These are phyloP conservation scores for Frieseomelitta varia DNA, from an alignment of 1,140 invertebrate genomes.

Conservation along the genomic window DNA sequence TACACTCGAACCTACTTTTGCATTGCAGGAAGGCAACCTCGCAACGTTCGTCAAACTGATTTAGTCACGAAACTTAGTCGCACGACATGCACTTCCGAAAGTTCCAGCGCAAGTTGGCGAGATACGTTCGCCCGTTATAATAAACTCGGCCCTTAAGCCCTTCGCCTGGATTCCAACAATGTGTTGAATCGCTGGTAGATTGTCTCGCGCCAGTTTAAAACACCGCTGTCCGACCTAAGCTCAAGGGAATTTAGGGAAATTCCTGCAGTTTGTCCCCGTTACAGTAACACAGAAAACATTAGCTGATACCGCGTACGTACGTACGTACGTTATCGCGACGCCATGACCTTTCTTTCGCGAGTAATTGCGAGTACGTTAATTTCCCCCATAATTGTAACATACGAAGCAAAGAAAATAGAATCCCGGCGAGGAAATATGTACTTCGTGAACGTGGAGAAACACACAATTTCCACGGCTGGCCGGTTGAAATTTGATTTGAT, in stretches of 20 bases:
- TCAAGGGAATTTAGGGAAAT: conserved; percentile 21
- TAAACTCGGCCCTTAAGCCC: conserved; percentile 12
- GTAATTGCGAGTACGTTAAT: too few relatives aligned
- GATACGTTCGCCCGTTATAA: conserved; percentile 10
- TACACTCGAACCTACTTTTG: not conserved
- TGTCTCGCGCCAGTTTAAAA: conserved; percentile 30
- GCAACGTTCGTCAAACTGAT: not conserved
- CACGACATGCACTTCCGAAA: not conserved
- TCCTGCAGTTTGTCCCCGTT: conserved; percentile 4
- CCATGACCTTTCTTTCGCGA: too few relatives aligned
- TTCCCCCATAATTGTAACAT: too few relatives aligned
- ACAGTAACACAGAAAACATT: not conserved
- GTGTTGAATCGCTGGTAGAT: conserved; percentile 17
- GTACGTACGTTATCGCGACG: not conserved
- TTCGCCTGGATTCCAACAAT: conserved; percentile 15
- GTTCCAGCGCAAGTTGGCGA: not conserved
- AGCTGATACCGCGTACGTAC: not conserved
- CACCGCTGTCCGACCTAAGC: conserved; percentile 28
- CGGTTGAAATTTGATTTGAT: too few relatives aligned
- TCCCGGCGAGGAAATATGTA: too few relatives aligned
- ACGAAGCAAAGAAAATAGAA: too few relatives aligned
- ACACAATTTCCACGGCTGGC: too few relatives aligned
- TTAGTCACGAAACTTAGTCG: not conserved
- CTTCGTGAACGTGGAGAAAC: too few relatives aligned
- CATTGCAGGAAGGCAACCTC: not conserved